Conservation (phyloP, 2,797 vertebrate genomes). For the Platyrinchus mystaceus region DNA sequence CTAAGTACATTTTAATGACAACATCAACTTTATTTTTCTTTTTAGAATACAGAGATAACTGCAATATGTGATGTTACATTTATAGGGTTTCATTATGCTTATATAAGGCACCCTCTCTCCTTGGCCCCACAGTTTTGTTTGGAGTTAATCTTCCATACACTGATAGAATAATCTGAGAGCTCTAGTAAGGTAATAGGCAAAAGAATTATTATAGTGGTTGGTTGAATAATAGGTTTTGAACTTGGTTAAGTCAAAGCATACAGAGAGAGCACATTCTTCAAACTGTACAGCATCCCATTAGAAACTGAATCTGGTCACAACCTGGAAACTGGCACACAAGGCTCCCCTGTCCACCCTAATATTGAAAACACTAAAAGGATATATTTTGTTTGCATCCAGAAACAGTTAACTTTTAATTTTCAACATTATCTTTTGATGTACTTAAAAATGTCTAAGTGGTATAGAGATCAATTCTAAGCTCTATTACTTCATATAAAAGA, state of each 20-base stretch:
- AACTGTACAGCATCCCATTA: background rate
- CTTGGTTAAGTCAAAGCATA: constrained; percentile 25
- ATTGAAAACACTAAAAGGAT: background rate
- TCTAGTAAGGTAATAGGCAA: constrained; percentile 42
- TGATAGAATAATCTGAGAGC: constrained; percentile 30
- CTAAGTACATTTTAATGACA: background rate
- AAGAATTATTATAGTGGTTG: constrained; percentile 29
- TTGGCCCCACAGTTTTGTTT: constrained; percentile 20
- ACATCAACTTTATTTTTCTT: background rate
- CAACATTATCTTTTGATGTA: background rate
- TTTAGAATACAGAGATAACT: background rate
- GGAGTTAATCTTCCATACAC: constrained; percentile 48
- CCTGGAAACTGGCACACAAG: background rate
- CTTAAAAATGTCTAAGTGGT: background rate
- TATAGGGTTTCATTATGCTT: background rate
- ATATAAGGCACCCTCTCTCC: background rate
- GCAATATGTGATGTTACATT: background rate
- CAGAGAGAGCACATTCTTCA: background rate
- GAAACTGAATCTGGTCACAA: background rate
- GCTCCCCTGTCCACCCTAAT: background rate
- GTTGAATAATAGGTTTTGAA: constrained; percentile 27
- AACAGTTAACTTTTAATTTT: background rate
- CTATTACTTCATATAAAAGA: background rate
- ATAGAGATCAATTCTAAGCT: background rate
- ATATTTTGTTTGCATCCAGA: background rate